phyloP scores from a whole-genome alignment of 2,797 vertebrate genomes.

The Fundulus diaphanus region DNA sequence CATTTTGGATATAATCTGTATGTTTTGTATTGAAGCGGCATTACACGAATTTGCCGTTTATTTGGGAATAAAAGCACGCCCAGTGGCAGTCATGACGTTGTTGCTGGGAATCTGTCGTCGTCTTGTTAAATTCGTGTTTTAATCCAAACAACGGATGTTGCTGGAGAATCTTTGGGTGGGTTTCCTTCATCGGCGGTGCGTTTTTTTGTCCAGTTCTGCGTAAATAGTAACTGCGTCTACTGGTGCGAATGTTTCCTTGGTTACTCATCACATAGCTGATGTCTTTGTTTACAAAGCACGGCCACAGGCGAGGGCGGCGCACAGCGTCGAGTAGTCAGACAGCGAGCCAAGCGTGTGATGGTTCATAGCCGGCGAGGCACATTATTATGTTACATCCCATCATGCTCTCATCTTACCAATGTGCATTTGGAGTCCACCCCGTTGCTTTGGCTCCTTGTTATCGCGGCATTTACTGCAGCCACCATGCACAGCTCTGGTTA shows the following conservation, averaged over 20 bases:
- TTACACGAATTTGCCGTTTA: neutral
- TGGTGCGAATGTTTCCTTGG: constrained; percentile 23
- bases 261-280: constrained; percentile 51
- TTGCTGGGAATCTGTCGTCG: neutral
- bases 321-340: constrained; percentile 10
- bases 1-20: neutral
- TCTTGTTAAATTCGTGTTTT: neutral
- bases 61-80: neutral
- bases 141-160: neutral
- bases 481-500: constrained; percentile 26
- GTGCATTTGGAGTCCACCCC: neutral
- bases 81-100: too few species aligned
- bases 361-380: constrained; percentile 14
- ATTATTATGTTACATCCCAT: constrained; percentile 34
- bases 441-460: neutral
- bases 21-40: neutral
- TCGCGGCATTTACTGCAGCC: constrained; percentile 17
- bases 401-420: constrained; percentile 15
- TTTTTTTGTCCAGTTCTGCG: neutral
- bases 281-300: constrained; percentile 75
- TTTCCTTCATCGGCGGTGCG: fast-evolving
- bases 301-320: constrained; percentile 16
- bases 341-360: constrained; percentile 17
- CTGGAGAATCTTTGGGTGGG: fast-evolving
- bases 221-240: constrained; percentile 12